These are phyloP conservation scores for Tapera naevia DNA, from an alignment of 2,797 vertebrate species.

Conservation along the genomic window DNA sequence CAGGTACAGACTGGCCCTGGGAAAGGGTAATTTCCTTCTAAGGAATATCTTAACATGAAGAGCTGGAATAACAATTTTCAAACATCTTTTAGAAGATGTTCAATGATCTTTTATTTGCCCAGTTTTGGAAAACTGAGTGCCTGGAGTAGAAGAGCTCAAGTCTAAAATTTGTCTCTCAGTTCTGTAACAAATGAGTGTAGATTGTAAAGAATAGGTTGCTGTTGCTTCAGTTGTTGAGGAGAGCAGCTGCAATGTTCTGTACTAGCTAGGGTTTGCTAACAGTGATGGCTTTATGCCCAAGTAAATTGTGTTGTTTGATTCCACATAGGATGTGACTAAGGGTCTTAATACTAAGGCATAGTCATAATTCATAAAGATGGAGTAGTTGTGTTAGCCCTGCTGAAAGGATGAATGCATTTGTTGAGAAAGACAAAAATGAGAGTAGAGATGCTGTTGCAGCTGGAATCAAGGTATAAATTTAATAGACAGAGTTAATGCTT, in stretches of 20 bases:
- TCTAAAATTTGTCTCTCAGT: neutral
- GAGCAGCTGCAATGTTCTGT: neutral
- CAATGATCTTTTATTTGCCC: neutral
- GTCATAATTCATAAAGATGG: neutral
- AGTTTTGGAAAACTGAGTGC: neutral
- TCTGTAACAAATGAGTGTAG: neutral
- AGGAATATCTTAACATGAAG: neutral
- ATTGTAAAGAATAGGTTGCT: neutral
- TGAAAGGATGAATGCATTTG: neutral
- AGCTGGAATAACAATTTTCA: neutral
- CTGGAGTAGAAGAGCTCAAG: neutral
- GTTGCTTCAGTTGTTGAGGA: neutral
- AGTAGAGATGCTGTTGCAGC: neutral
- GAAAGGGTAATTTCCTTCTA: neutral
- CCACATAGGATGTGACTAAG: neutral
- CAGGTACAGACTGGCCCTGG: neutral
- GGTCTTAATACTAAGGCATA: neutral
- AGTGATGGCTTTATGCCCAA: neutral
- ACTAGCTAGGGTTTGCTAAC: neutral
- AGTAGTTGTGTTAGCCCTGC: neutral
- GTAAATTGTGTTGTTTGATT: neutral
- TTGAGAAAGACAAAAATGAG: neutral
- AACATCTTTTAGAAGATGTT: neutral
- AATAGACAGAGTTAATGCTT: neutral
- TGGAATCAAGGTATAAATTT: neutral